Base-by-base conservation (phyloP, 1,140 invertebrate species). In the Paraescarpia echinospica region DNA sequence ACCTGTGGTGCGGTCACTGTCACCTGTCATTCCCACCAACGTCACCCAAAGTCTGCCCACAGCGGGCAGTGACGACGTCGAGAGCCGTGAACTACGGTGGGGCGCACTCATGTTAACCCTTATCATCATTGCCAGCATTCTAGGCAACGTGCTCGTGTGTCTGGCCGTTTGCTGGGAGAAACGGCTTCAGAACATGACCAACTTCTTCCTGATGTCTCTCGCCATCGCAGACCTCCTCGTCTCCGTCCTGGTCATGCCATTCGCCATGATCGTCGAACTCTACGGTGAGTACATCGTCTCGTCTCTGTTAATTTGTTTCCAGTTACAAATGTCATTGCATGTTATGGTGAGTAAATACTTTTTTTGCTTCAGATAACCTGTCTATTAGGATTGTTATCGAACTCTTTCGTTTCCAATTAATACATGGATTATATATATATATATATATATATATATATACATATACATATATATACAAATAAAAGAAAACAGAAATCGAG, bases 151-250 rank as follows among this genome's bases (percentile, higher is more conserved):
- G 27, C 90, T 96, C 89, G 92, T 96, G 9, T 95, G 95, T 92
- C 93, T 96, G 35, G 95, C 95, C 8, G 96, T 96, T 92, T 92
- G 92, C 9, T 94, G 94, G 34, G 95, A 96, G 91, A 93, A 93
- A 88, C 92, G 94, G 35, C 91, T 96, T 22, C 95, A 96, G 91
- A 96, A 95, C 93, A 94, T 95, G 33, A 96, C 95, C 89, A 96
- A 96, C 93, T 96, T 95, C 93, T 99, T 99, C 95, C 99, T 99
- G 93, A 98, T 98, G 0, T 99, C 98, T 14, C 95, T 99, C 93
- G 99, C 99, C 0, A 98, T 99, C 93, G 98, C 99, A 0, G 99
- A 99, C 96, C 98, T 99, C 95, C 98, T 99, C 94, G 96, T 99
- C 2, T 99, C 99, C 18, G 96, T 99, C 4, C 97, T 99, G 90